Evolutionary conservation across 2,113 vertebrate genomes (phyloP).

Genomic region (Capreolus pygargus): DNA sequence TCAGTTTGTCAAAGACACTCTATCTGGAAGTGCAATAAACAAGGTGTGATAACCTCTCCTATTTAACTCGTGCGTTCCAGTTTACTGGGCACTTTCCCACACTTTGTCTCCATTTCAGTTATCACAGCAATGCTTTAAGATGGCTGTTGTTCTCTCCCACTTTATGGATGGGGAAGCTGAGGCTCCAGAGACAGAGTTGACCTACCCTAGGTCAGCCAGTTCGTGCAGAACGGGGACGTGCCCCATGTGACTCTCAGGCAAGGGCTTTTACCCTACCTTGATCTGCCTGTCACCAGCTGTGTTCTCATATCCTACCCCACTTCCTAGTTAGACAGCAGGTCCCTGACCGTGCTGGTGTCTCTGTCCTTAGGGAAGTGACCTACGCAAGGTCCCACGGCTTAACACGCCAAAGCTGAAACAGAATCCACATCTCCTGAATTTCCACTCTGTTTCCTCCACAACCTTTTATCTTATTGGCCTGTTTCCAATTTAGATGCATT

Average conservation of each 20-base stretch:
- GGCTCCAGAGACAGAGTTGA: neutral
- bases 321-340: neutral
- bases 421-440: neutral
- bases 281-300: neutral
- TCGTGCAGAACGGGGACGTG: neutral
- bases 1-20: neutral
- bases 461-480: neutral
- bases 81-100: neutral
- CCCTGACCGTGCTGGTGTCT: neutral
- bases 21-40: neutral
- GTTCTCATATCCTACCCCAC: neutral
- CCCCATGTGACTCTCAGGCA: fast-evolving
- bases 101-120: neutral
- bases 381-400: neutral
- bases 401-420: neutral
- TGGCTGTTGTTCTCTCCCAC: neutral
- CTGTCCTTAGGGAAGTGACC: neutral
- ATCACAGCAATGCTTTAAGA: neutral
- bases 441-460: neutral
- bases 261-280: neutral
- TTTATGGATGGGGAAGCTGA: neutral
- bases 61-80: neutral
- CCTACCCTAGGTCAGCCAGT: neutral
- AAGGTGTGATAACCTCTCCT: neutral
- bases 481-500: neutral